These are phyloP conservation scores for Rhineura floridana DNA, from an alignment of 2,113 vertebrate species.

Conservation along the genomic window DNA sequence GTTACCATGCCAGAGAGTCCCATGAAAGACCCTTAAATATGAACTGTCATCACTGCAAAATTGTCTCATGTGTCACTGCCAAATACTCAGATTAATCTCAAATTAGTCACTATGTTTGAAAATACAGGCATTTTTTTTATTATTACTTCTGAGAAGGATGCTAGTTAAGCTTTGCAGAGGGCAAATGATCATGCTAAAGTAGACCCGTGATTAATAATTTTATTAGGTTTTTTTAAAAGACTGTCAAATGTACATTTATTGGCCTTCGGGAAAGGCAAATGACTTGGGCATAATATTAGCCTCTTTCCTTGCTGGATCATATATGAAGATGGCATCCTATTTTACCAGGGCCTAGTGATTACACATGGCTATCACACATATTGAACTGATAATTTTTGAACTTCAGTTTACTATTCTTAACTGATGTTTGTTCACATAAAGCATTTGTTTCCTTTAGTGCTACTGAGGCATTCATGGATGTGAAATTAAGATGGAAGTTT, in stretches of 20 bases:
- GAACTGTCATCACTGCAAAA: slow-evolving; percentile 6
- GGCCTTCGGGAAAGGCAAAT: slow-evolving; percentile 8
- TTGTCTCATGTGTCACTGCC: background rate
- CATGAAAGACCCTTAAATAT: slow-evolving; percentile 5
- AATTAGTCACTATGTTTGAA: background rate
- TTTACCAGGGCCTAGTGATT: background rate
- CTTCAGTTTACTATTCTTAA: background rate
- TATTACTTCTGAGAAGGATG: background rate
- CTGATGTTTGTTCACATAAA: background rate
- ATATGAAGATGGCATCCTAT: background rate
- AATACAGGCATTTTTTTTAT: background rate
- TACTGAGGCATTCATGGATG: background rate
- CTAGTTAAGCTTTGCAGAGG: background rate
- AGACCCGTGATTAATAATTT: background rate
- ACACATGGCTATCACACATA: background rate
- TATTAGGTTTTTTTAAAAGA: background rate
- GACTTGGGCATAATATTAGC: background rate
- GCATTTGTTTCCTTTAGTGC: background rate
- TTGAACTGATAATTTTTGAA: background rate
- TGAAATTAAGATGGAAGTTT: background rate
- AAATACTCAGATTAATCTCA: slow-evolving; percentile 23
- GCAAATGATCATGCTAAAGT: background rate
- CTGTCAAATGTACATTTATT: no score
- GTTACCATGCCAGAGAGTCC: slow-evolving; percentile 15
- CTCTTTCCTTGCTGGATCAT: background rate